A percentile compares a stretch with the other conserved stretches of the same genome.
These are phyloP conservation scores for Aythya baeri DNA, from an alignment of 2,113 vertebrate genomes.

Conservation along the genomic window DNA sequence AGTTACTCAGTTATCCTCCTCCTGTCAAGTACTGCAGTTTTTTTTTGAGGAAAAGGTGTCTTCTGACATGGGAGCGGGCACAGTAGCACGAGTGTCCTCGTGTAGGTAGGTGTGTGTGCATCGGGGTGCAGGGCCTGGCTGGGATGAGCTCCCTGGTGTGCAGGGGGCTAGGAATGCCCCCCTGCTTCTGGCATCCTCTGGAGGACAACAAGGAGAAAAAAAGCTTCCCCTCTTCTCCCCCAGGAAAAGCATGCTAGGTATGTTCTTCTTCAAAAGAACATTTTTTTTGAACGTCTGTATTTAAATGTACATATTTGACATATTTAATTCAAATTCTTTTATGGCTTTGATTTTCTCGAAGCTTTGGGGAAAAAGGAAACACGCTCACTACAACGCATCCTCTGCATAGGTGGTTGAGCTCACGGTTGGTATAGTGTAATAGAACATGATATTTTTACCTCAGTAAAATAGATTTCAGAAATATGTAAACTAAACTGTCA, in stretches of 20 bases:
- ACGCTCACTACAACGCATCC: rapidly evolving
- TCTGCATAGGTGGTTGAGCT: not conserved
- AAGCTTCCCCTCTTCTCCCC: not conserved
- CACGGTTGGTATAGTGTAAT: not conserved
- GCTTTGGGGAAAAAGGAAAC: not conserved
- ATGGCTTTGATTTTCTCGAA: not conserved
- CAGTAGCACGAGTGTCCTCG: not conserved
- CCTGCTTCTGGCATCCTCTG: not conserved
- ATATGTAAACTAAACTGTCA: not conserved
- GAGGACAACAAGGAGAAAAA: not conserved
- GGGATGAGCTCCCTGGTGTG: not conserved
- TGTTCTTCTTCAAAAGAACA: not conserved
- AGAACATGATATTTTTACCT: not conserved
- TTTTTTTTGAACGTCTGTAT: not conserved
- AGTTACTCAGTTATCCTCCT: not conserved
- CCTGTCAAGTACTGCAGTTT: not conserved
- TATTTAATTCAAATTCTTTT: not conserved
- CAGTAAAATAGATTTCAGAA: not conserved
- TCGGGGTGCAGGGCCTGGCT: not conserved
- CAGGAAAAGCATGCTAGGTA: not conserved
- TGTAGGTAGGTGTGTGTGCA: not conserved
- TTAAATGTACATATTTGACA: not conserved
- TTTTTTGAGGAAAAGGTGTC: not conserved
- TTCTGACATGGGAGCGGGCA: not conserved
- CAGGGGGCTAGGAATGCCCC: not conserved